Evolutionary conservation across 64 coral and sea anemone genomes (phyloP).

Genomic region (Porites australiensis): DNA sequence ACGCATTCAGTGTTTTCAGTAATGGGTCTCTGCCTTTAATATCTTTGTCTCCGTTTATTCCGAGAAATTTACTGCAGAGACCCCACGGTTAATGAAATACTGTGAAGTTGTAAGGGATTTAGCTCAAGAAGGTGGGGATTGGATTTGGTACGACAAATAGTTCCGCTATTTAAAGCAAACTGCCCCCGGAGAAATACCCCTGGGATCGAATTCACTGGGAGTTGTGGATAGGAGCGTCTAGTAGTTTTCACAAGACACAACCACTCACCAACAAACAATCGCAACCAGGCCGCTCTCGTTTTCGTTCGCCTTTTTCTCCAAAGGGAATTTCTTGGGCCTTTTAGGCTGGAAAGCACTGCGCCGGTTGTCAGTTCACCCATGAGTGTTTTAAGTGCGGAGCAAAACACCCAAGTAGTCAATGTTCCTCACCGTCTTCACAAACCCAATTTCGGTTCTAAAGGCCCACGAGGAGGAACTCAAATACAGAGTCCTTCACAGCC

Average conservation of each 20-base stretch:
- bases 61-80: not conserved
- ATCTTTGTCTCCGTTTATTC: conserved; percentile 52
- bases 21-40: conserved; percentile 43
- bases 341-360: not conserved
- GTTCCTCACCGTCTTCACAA: not conserved
- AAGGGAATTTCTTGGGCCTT: conserved; percentile 34
- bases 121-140: conserved; percentile 4
- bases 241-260: not conserved
- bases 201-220: conserved; percentile 68
- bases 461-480: not conserved
- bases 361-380: conserved; percentile 2
- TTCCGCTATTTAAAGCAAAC: conserved; percentile 42
- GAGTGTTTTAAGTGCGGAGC: conserved; percentile 30
- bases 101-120: conserved; percentile 47
- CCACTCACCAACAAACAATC: not conserved
- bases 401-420: not conserved
- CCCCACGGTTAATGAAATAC: conserved; percentile 51
- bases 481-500: not conserved
- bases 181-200: not conserved
- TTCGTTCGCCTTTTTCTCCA: not conserved
- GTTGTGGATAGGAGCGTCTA: conserved; percentile 31
- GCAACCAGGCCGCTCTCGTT: not conserved
- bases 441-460: not conserved
- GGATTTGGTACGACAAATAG: conserved; percentile 44
- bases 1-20: not conserved